These are phyloP conservation scores for Branchinecta sandiegonensis DNA, from an alignment of 2,888 invertebrate genomes.

Conservation along the genomic window DNA sequence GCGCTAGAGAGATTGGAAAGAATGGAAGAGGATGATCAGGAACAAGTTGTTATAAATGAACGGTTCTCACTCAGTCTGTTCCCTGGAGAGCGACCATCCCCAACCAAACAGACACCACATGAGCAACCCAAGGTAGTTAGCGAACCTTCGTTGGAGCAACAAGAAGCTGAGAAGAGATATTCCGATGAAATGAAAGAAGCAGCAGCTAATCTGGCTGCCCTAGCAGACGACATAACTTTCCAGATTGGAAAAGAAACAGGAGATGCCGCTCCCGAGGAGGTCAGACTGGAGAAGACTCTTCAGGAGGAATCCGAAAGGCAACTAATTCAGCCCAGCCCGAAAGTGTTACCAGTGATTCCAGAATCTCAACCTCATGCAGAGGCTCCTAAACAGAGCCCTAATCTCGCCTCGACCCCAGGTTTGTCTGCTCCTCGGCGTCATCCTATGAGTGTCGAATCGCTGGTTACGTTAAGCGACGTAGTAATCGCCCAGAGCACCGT, in stretches of 20 bases:
- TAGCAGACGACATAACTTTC: constrained; percentile 3
- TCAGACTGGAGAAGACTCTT: background rate
- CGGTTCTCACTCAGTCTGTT: constrained; percentile 10
- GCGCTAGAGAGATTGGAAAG: constrained; percentile 4
- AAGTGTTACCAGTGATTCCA: background rate
- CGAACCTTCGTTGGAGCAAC: background rate
- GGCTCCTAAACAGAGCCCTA: background rate
- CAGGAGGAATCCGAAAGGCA: background rate
- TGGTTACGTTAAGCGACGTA: background rate
- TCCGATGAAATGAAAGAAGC: constrained; percentile 15
- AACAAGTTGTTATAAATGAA: constrained; percentile 13
- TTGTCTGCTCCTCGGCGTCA: background rate
- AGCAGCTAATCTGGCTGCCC: constrained; percentile 6
- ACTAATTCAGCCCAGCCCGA: background rate
- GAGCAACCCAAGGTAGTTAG: background rate
- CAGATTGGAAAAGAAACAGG: constrained; percentile 10
- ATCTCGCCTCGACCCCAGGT: background rate
- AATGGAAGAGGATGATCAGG: constrained; percentile 15
- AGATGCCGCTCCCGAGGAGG: background rate
- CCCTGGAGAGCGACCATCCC: background rate
- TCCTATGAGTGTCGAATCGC: constrained; percentile 3
- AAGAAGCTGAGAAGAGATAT: constrained; percentile 6
- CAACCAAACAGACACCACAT: background rate
- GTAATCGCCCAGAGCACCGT: background rate
- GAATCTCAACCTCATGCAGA: background rate